Percentiles rank a stretch among this genome's conserved stretches.
phyloP scores from a whole-genome alignment of 2,797 vertebrate genomes.

The Merluccius polli region DNA sequence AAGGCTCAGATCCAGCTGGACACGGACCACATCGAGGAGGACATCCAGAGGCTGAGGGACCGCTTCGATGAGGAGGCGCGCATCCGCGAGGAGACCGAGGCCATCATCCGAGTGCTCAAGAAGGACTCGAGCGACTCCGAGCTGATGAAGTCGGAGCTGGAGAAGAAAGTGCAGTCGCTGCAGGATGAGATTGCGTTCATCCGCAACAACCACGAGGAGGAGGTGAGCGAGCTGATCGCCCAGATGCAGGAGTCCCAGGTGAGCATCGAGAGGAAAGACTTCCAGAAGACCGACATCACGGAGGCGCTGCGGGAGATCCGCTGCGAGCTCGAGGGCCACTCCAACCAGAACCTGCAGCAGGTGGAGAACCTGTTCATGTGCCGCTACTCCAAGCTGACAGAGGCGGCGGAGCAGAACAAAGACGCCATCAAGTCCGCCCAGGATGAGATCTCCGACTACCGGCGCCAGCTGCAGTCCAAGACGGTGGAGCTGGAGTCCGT shows the following conservation, averaged over 20 bases:
- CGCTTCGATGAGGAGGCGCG: conserved; percentile 93
- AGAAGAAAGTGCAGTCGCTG: conserved; percentile 95
- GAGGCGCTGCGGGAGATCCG: conserved; percentile 96
- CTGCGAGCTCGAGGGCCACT: conserved; percentile 93
- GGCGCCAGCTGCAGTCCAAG: conserved; percentile 96
- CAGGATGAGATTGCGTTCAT: conserved; percentile 97
- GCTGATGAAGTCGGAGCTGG: conserved; percentile 86
- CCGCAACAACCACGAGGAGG: conserved; percentile 92
- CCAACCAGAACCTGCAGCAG: conserved; percentile 94
- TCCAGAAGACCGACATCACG: conserved; percentile 90
- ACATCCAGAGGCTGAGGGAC: conserved; percentile 91
- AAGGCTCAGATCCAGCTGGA: conserved; percentile 92
- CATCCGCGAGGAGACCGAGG: conserved; percentile 90
- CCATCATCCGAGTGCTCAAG: conserved; percentile 84
- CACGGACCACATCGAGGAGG: conserved; percentile 92
- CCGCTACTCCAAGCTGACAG: conserved; percentile 90
- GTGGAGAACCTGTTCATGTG: conserved; percentile 93
- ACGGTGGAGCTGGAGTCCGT: conserved; percentile 95
- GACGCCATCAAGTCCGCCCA: conserved; percentile 93
- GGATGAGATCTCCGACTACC: conserved; percentile 94
- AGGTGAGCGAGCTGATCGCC: conserved; percentile 89
- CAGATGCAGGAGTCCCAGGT: conserved; percentile 92
- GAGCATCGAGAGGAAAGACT: conserved; percentile 89
- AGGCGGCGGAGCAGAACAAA: conserved; percentile 96
- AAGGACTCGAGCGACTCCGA: conserved; percentile 87